These are phyloP conservation scores for Oncorhynchus gorbuscha DNA, from an alignment of 2,113 vertebrate genomes.

Conservation along the genomic window DNA sequence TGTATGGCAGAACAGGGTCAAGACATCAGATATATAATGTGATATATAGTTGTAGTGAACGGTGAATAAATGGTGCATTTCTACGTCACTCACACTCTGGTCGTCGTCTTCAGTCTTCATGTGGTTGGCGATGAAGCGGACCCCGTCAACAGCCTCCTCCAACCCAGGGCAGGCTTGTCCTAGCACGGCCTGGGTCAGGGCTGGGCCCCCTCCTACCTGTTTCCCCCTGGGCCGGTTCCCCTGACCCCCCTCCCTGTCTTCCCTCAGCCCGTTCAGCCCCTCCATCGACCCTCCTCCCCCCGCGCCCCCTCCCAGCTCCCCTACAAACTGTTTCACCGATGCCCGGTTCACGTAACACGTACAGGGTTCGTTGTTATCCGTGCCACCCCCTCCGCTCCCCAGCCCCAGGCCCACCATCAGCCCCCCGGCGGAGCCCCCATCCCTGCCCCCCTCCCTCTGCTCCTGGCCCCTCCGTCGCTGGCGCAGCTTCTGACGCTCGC, in stretches of 20 bases:
- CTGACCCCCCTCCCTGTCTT: constrained; percentile 59
- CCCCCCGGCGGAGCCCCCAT: constrained; percentile 58
- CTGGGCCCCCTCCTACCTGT: constrained; percentile 57
- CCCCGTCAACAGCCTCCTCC: constrained; percentile 89
- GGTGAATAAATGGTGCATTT: neutral
- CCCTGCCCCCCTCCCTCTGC: constrained; percentile 61
- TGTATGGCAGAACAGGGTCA: neutral
- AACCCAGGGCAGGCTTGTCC: constrained; percentile 79
- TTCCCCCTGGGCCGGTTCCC: constrained; percentile 63
- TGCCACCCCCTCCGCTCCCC: constrained; percentile 2
- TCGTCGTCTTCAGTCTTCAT: constrained; percentile 94
- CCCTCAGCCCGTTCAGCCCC: constrained; percentile 76
- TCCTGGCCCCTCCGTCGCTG: constrained; percentile 78
- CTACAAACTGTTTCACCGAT: constrained; percentile 77
- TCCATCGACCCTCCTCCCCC: constrained; percentile 55
- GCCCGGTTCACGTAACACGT: constrained; percentile 86
- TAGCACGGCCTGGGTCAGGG: constrained; percentile 71
- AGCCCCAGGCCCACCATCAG: constrained; percentile 65
- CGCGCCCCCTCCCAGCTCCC: constrained; percentile 62
- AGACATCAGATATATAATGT: neutral
- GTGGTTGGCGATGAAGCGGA: constrained; percentile 94
- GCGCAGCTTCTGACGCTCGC: constrained; percentile 86
- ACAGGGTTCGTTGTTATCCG: constrained; percentile 72
- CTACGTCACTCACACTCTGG: constrained; percentile 85
- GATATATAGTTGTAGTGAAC: constrained; percentile 2